phyloP scores from a whole-genome alignment of 2,797 vertebrate species.

The Eulemur albifrons region DNA sequence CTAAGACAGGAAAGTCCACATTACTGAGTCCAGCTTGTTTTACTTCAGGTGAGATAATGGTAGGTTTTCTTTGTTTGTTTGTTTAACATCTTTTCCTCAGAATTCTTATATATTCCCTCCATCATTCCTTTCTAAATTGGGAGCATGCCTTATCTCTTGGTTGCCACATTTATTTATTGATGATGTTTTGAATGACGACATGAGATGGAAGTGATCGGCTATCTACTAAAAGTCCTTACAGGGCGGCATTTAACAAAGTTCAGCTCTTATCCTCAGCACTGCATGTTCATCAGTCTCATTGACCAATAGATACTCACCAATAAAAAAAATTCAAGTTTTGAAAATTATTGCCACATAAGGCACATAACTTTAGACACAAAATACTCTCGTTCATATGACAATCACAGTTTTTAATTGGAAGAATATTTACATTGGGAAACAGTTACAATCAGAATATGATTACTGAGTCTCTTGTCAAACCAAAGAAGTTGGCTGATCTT shows the following conservation, averaged over 20 bases:
- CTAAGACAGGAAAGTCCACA: background rate
- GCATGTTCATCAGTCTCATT: background rate
- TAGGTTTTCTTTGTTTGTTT: background rate
- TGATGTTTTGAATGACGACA: background rate
- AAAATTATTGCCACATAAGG: background rate
- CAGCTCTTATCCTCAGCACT: background rate
- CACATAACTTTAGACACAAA: background rate
- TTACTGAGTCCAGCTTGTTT: background rate
- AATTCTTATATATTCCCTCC: background rate
- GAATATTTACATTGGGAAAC: background rate
- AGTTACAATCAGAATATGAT: background rate
- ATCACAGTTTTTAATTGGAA: background rate
- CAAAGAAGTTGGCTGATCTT: background rate
- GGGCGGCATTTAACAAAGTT: background rate
- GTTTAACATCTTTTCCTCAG: background rate
- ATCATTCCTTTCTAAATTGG: background rate
- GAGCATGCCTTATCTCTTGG: background rate
- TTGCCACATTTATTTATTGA: background rate
- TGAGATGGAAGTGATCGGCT: background rate
- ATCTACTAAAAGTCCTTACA: background rate
- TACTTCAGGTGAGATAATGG: background rate
- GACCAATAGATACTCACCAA: background rate
- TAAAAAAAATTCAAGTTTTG: background rate
- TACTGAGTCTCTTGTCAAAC: background rate
- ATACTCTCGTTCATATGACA: background rate